Evolutionary conservation across 2,113 vertebrate species (phyloP).

Genomic region (Hydrochoerus hydrochaeris): DNA sequence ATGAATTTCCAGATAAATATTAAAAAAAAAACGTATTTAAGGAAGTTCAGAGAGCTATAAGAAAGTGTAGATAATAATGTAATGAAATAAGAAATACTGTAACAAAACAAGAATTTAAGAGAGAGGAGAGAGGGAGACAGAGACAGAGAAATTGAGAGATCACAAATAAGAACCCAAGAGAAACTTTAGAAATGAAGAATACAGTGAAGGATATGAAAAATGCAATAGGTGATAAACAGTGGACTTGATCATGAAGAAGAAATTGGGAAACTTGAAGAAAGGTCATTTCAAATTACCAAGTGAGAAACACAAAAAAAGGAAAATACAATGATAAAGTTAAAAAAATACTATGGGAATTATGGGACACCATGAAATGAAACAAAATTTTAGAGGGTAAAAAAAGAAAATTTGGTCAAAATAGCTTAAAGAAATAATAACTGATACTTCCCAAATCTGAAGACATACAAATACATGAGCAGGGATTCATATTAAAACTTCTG

Average conservation of each 20-base stretch:
- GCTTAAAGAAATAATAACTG: not conserved
- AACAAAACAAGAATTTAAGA: not conserved
- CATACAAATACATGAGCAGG: not conserved
- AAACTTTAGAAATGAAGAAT: not conserved
- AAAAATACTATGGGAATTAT: not conserved
- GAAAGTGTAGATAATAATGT: not conserved
- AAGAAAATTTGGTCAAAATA: not conserved
- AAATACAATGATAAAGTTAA: not conserved
- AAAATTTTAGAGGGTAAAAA: not conserved
- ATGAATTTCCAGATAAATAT: not conserved
- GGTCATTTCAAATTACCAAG: not conserved
- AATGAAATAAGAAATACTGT: not conserved
- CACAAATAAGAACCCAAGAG: not conserved
- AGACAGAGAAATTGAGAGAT: not conserved
- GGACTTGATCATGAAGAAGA: not conserved
- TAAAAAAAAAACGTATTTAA: not conserved
- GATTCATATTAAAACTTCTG: not conserved
- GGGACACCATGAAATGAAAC: not conserved
- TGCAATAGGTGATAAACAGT: not conserved
- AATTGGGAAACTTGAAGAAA: not conserved
- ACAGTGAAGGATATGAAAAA: not conserved
- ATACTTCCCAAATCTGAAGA: not conserved
- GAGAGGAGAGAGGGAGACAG: no score
- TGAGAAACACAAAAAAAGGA: not conserved
- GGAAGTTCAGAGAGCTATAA: not conserved